Conservation (phyloP, 2,113 vertebrate species). For the Ondatra zibethicus region DNA sequence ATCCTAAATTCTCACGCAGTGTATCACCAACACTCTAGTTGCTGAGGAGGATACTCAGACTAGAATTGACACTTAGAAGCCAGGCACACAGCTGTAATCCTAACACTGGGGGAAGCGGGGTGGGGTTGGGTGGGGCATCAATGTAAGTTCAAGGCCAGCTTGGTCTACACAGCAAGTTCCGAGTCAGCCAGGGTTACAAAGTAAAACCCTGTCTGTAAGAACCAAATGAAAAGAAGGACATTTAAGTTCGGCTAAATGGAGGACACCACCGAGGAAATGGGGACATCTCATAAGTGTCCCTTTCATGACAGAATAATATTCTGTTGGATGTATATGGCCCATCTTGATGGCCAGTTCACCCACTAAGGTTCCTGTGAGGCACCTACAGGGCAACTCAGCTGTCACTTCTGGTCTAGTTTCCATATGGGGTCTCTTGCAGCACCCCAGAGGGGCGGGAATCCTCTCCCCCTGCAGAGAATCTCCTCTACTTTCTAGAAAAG, state of each 20-base stretch:
- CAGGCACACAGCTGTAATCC: background rate
- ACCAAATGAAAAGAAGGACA: background rate
- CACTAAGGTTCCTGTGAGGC: background rate
- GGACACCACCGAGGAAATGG: background rate
- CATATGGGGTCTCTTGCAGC: background rate
- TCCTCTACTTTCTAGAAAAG: background rate
- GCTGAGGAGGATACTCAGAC: background rate
- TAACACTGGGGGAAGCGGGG: background rate
- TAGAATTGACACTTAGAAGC: background rate
- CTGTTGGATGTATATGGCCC: accelerated
- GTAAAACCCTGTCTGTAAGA: background rate
- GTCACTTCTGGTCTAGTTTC: background rate
- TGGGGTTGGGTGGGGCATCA: too few relatives aligned
- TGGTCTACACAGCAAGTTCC: background rate
- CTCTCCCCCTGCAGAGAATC: background rate
- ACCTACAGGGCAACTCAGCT: background rate
- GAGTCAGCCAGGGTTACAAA: background rate
- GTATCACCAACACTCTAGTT: background rate
- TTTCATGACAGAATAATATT: background rate
- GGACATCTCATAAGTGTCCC: background rate
- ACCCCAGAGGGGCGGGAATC: background rate
- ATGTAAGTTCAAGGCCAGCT: background rate
- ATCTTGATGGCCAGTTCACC: too few relatives aligned
- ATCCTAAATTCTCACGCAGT: background rate
- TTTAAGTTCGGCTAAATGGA: background rate